Evolutionary conservation across 2,113 vertebrate genomes (phyloP).

Genomic region (Chlorodrepanis virens): DNA sequence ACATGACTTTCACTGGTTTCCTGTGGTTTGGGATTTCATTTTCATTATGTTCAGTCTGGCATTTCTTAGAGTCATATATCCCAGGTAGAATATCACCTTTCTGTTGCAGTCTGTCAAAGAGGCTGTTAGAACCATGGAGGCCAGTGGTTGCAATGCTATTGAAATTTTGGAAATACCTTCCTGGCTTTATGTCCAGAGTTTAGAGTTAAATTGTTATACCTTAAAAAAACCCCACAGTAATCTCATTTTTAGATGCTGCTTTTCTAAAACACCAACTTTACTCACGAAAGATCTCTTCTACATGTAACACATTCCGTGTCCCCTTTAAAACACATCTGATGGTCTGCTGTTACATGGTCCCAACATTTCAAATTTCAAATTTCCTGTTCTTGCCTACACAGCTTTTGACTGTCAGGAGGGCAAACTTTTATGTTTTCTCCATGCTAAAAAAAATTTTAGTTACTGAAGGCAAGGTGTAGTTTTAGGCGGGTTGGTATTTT

Average conservation of each 20-base stretch:
- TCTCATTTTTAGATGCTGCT: background rate
- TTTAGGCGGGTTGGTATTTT: background rate
- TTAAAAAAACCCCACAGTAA: background rate
- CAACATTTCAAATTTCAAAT: background rate
- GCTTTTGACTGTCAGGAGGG: background rate
- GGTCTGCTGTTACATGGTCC: background rate
- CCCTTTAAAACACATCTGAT: background rate
- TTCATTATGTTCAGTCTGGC: background rate
- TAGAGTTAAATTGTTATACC: background rate
- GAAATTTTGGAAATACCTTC: background rate
- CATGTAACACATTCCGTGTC: background rate
- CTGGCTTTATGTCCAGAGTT: background rate
- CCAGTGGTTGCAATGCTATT: background rate
- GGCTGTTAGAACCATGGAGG: background rate
- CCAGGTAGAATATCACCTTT: background rate
- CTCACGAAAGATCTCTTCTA: background rate
- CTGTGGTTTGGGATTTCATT: background rate
- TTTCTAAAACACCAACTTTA: background rate
- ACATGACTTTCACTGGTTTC: background rate
- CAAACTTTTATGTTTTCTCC: background rate
- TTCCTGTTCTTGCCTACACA: background rate
- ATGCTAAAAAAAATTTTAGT: background rate
- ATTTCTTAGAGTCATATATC: background rate
- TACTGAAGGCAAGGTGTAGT: background rate
- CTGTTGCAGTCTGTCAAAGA: background rate